Conservation (phyloP, 2,888 invertebrate species). For the Habroteleia sp. region DNA sequence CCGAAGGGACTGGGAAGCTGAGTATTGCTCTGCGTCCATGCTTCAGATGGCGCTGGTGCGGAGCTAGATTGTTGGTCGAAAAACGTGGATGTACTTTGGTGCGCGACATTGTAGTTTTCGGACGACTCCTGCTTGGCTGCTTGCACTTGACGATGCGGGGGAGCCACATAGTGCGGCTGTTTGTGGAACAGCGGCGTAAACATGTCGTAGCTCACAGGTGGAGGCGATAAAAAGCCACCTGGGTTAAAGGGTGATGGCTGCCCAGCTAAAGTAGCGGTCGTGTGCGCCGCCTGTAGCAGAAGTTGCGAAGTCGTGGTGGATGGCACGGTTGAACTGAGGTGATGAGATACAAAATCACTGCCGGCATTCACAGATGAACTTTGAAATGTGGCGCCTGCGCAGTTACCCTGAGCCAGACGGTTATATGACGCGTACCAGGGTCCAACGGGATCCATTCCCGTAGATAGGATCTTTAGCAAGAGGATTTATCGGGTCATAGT, state of each 20-base stretch:
- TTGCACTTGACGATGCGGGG: conserved; percentile 86
- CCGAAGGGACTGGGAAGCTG: conserved; percentile 89
- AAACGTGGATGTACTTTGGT: conserved; percentile 84
- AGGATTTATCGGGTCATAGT: conserved; percentile 32
- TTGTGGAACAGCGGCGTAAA: conserved; percentile 92
- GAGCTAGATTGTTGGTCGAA: conserved; percentile 84
- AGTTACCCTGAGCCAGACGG: conserved; percentile 88
- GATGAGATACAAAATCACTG: conserved; percentile 83
- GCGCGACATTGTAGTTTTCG: conserved; percentile 83
- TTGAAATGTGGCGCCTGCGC: conserved; percentile 83
- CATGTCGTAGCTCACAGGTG: conserved; percentile 90
- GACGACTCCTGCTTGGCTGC: conserved; percentile 80
- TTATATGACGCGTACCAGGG: conserved; percentile 94
- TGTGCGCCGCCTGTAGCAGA: conserved; percentile 85
- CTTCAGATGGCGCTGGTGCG: conserved; percentile 82
- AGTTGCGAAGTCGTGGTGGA: conserved; percentile 86
- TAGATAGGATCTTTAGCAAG: background rate
- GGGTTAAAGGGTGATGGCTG: conserved; percentile 87
- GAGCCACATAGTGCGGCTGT: conserved; percentile 87
- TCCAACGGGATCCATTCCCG: conserved; percentile 92
- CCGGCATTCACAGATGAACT: conserved; percentile 87
- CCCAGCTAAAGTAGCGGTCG: conserved; percentile 84
- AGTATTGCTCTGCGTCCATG: conserved; percentile 86
- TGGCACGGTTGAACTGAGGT: conserved; percentile 81
- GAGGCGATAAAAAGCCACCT: conserved; percentile 88